Conservation (phyloP, 1,140 invertebrate species). For the Halyomorpha halys region DNA sequence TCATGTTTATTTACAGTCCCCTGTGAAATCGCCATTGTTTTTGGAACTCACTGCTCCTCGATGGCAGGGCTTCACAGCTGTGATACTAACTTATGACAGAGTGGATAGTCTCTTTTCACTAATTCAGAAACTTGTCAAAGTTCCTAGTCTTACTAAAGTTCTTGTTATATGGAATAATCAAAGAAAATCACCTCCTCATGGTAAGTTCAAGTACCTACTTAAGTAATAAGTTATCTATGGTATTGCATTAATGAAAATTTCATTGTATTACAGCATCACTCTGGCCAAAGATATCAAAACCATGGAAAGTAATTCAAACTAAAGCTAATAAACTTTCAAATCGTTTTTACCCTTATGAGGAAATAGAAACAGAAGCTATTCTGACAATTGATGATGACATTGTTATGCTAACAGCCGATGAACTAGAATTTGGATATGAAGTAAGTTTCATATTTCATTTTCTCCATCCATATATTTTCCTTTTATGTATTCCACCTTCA, state of each 20-base stretch:
- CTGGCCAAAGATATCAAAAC: conserved; percentile 81
- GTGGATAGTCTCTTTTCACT: conserved; percentile 79
- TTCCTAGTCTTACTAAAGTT: conserved; percentile 75
- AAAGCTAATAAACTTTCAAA: conserved; percentile 89
- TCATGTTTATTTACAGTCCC: conserved; percentile 29
- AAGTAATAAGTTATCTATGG: background rate
- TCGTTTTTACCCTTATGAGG: conserved; percentile 82
- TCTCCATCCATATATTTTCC: background rate
- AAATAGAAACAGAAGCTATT: conserved; percentile 87
- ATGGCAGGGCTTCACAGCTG: conserved; percentile 71
- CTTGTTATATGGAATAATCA: conserved; percentile 91
- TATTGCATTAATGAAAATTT: conserved; percentile 17
- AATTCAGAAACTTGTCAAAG: conserved; percentile 67
- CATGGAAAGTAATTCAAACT: conserved; percentile 81
- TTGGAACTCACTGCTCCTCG: conserved; percentile 69
- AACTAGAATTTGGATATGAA: conserved; percentile 82
- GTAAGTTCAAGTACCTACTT: conserved; percentile 38
- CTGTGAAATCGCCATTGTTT: conserved; percentile 55
- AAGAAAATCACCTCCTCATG: conserved; percentile 67
- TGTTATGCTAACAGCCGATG: conserved; percentile 85
- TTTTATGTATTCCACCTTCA: background rate
- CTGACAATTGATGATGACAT: conserved; percentile 90
- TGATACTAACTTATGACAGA: conserved; percentile 83
- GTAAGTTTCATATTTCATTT: conserved; percentile 33
- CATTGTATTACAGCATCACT: conserved; percentile 50